A percentile compares a stretch with the other conserved stretches of the same genome.
These are phyloP conservation scores for Cisticola juncidis DNA, from an alignment of 2,113 vertebrate species.

Conservation along the genomic window DNA sequence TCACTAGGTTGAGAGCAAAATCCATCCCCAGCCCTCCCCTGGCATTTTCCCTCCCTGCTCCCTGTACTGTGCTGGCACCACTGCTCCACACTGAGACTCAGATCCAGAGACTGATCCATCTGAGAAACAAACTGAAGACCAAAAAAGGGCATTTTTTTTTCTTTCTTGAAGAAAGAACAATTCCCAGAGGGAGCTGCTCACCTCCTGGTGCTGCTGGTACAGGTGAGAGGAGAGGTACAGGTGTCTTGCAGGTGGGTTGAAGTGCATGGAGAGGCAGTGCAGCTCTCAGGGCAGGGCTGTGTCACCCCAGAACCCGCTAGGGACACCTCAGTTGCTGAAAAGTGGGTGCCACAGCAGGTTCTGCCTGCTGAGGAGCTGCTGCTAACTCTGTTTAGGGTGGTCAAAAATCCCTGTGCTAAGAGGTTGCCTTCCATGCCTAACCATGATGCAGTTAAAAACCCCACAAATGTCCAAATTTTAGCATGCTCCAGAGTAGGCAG, in stretches of 20 bases:
- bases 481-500: neutral
- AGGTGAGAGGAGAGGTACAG: neutral
- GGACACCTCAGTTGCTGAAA: neutral
- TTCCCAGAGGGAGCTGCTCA: rapidly evolving
- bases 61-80: neutral
- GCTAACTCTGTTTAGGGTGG: neutral
- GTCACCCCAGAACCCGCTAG: rapidly evolving
- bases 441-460: neutral
- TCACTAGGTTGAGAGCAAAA: neutral
- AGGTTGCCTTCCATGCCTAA: neutral
- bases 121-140: neutral
- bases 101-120: neutral
- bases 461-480: neutral
- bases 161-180: neutral
- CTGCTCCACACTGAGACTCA: neutral
- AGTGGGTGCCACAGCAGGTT: neutral
- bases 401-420: neutral
- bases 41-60: neutral
- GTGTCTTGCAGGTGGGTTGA: neutral
- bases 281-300: neutral
- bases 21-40: neutral
- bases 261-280: neutral
- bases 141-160: neutral
- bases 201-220: neutral
- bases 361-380: neutral